Base-by-base conservation (phyloP, 2,797 vertebrate species). In the Melanotaenia parkinsoni region DNA sequence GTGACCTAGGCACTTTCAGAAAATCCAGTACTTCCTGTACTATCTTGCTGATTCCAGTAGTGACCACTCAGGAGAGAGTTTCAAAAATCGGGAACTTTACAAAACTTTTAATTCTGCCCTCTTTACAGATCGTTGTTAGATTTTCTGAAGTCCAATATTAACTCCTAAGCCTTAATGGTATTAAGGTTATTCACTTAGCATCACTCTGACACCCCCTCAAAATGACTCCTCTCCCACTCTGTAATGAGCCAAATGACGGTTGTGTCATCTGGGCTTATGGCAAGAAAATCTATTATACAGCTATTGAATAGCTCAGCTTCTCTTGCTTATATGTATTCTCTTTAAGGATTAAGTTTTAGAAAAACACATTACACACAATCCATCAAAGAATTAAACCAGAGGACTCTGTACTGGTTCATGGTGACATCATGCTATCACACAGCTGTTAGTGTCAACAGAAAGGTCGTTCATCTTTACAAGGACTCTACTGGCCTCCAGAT, bases 381-480 rank as follows among this genome's bases (percentile, higher is more conserved):
- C 38, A n/a, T 35, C 50, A 33, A 12, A 56, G 38, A 43, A 20
- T 33, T 13, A 20, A 38, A 30, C 65, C 62, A 58, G 61, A 59
- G 5, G 70, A 58, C 13, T 13, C 35, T 18, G 38, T 8, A 16
- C 47, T 20, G 63, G 32, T 53, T 53, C 5, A n/a, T 6, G 14
- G 56, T 51, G 58, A 77, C 62, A 13, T 60, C 62, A 61, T 9
- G 40, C 57, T 63, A 59, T 62, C 37, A 18, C 51, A 50, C 90
- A 77, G 84, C 81, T 87, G 81, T 53, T 76, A 53, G 37, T 28
- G 78, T 88, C 74, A 59, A 26, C 59, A 30, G 63, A 13, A 45
- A 61, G 60, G 67, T 60, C 28, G 40, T 88, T 83, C 51, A 56
- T 79, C 65, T 67, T 54, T 43, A 10, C 18, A 64, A 72, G 70